Conservation (phyloP, 2,113 vertebrate species). For the Dendropsophus ebraccatus region DNA sequence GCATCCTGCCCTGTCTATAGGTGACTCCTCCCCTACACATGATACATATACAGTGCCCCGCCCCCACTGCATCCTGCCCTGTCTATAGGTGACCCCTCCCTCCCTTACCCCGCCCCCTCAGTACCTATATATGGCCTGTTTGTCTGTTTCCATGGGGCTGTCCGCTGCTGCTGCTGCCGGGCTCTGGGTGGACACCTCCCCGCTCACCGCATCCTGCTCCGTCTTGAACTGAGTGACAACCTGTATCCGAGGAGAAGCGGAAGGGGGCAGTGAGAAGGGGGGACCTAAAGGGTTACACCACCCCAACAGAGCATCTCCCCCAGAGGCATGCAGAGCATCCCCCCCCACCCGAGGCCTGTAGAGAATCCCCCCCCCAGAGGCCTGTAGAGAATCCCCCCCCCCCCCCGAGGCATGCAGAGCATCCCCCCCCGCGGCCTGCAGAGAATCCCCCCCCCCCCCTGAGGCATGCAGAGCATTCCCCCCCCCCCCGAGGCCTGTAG, state of each 20-base stretch:
- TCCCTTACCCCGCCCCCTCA: not conserved
- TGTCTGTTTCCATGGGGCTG: conserved; percentile 43
- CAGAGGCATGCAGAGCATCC: not conserved
- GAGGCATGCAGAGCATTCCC: too few species aligned
- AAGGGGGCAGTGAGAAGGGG: too few species aligned
- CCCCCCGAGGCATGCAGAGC: not conserved
- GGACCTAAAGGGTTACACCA: too few species aligned
- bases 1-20: too few species aligned
- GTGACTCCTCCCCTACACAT: too few species aligned
- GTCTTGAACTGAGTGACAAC: conserved; percentile 47
- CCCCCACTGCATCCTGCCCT: not conserved
- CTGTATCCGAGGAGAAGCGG: not conserved
- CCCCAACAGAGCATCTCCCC: not conserved
- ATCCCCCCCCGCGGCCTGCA: not conserved
- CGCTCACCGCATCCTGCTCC: conserved; percentile 14
- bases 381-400: not conserved
- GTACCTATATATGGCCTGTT: conserved; percentile 50
- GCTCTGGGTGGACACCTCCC: not conserved
- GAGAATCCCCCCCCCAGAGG: not conserved
- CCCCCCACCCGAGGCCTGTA: not conserved
- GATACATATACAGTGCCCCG: too few species aligned
- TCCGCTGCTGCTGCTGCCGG: not conserved
- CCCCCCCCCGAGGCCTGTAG: not conserved
- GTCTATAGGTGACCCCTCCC: not conserved
- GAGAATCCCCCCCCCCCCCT: not conserved